Conservation (phyloP, 1,140 invertebrate species). For the Halictus rubicundus region DNA sequence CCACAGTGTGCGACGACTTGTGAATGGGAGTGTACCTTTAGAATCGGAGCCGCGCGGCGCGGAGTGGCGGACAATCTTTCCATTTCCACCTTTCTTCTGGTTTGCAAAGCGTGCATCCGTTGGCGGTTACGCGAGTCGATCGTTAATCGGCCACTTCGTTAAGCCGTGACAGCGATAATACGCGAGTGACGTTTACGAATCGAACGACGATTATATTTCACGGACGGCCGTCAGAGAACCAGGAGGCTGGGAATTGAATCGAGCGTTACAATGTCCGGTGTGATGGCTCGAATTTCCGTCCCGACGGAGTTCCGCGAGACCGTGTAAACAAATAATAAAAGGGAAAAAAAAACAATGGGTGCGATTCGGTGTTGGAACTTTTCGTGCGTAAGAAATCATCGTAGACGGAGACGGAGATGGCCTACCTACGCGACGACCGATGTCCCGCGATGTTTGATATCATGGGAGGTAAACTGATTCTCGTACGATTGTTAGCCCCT, state of each 20-base stretch:
- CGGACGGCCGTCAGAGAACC: slow-evolving; percentile 17
- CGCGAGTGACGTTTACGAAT: slow-evolving; percentile 32
- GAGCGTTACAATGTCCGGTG: slow-evolving; percentile 9
- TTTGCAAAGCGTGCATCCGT: not conserved
- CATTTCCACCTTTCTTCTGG: not conserved
- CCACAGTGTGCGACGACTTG: too few species aligned
- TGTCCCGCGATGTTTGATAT: too few species aligned
- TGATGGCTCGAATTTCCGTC: not conserved
- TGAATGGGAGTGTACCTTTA: not conserved
- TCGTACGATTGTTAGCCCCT: too few species aligned
- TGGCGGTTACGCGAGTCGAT: not conserved
- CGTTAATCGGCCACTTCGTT: slow-evolving; percentile 19
- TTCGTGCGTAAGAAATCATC: too few species aligned
- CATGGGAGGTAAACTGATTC: too few species aligned
- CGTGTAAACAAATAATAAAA: not conserved
- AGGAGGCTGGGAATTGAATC: slow-evolving; percentile 3
- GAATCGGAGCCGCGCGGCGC: too few species aligned
- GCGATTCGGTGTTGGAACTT: too few species aligned
- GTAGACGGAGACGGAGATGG: too few species aligned
- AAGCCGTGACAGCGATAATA: slow-evolving; percentile 32
- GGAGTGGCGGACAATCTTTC: not conserved
- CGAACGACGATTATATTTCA: slow-evolving; percentile 38
- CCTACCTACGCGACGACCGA: too few species aligned
- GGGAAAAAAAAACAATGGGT: slow-evolving; percentile 41
- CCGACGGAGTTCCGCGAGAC: not conserved